phyloP scores from a whole-genome alignment of 2,113 vertebrate genomes.

The Fulica atra region DNA sequence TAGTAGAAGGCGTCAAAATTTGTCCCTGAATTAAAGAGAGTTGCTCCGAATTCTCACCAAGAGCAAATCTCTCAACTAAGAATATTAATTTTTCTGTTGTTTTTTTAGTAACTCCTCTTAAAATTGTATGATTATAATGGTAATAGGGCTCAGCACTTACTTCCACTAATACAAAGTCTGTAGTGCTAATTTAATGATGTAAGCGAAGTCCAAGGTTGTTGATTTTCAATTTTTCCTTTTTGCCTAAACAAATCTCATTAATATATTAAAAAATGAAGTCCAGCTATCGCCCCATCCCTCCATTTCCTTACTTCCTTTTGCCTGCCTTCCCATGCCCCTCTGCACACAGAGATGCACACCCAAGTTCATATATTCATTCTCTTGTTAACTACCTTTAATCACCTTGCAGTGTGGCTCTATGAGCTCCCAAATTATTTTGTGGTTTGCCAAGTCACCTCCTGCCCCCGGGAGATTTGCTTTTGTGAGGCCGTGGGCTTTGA shows the following conservation, averaged over 20 bases:
- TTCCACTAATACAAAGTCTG: neutral
- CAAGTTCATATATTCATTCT: neutral
- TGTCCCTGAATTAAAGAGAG: neutral
- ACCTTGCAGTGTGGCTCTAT: neutral
- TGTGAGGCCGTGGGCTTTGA: conserved; percentile 28
- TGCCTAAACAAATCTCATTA: neutral
- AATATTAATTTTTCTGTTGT: neutral
- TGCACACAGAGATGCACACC: neutral
- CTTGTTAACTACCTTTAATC: neutral
- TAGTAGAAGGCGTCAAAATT: neutral
- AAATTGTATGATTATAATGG: neutral
- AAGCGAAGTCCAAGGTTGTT: neutral
- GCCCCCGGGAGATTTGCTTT: conserved; percentile 32
- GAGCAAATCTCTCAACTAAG: neutral
- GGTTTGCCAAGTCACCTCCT: conserved; percentile 21
- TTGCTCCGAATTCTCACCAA: neutral
- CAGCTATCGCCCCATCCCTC: neutral
- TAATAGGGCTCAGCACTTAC: neutral
- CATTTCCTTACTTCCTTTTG: neutral
- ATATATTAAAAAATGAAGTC: neutral
- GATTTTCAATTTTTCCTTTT: neutral
- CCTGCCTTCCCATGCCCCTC: neutral
- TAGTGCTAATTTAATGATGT: neutral
- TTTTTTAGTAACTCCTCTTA: neutral
- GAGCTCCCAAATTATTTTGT: neutral